phyloP scores from a whole-genome alignment of 2,797 vertebrate species.

The Anguilla obscura region DNA sequence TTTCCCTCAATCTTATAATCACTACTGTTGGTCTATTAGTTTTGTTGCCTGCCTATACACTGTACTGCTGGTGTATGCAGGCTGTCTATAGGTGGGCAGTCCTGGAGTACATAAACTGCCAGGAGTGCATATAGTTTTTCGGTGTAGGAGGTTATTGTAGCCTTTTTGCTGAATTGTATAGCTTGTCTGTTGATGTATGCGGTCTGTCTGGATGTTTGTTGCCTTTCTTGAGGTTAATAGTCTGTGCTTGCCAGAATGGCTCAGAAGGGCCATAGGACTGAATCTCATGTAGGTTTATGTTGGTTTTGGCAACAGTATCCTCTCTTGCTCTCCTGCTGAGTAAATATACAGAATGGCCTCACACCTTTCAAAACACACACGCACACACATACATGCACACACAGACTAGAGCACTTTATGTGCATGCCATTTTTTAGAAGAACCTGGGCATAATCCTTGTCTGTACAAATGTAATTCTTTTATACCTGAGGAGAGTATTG shows the following conservation, averaged over 20 bases:
- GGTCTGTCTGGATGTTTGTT: slow-evolving; percentile 15
- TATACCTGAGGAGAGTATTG: slow-evolving; percentile 7
- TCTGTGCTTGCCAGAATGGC: background rate
- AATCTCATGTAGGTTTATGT: slow-evolving; percentile 18
- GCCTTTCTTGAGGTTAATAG: slow-evolving; percentile 7
- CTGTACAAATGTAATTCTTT: slow-evolving; percentile 15
- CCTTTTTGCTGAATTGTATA: background rate
- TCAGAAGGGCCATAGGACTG: slow-evolving; percentile 15
- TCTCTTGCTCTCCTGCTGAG: background rate
- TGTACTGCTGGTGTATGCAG: background rate
- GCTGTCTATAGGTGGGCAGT: background rate
- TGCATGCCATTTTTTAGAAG: background rate
- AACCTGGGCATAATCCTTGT: slow-evolving; percentile 9
- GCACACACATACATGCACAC: background rate
- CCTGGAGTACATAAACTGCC: background rate
- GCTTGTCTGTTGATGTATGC: slow-evolving; percentile 10
- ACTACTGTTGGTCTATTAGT: background rate
- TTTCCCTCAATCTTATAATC: too few relatives aligned
- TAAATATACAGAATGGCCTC: slow-evolving; percentile 4
- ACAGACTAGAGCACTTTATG: background rate
- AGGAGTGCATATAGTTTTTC: background rate
- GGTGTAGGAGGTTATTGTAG: background rate
- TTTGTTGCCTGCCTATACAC: background rate
- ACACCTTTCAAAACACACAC: slow-evolving; percentile 2
- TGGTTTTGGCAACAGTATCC: slow-evolving; percentile 9